These are phyloP conservation scores for Helobdella robusta DNA, from an alignment of 2,888 invertebrate genomes.

Conservation along the genomic window DNA sequence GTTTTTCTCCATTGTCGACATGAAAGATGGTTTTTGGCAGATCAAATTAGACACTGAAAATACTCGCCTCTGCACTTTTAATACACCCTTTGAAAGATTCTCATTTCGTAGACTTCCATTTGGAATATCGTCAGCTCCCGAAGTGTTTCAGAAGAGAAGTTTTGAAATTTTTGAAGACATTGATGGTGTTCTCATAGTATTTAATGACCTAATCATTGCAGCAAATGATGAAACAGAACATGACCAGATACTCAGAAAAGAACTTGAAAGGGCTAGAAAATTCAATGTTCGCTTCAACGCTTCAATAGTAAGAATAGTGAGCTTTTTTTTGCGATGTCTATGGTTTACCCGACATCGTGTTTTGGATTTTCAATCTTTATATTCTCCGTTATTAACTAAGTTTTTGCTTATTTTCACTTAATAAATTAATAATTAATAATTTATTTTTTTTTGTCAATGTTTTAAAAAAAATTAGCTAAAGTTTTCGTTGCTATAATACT, in stretches of 20 bases:
- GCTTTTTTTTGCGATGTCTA: too few relatives aligned
- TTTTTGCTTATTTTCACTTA: too few relatives aligned
- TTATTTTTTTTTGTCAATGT: too few relatives aligned
- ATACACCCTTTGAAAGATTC: conserved; percentile 32
- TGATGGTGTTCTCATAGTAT: conserved; percentile 22
- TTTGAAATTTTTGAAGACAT: conserved; percentile 29
- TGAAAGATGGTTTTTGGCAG: conserved; percentile 35
- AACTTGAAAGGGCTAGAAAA: conserved; percentile 28
- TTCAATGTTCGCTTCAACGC: conserved; percentile 31
- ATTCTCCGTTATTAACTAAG: too few relatives aligned
- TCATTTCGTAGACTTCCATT: conserved; percentile 32
- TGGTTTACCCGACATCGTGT: too few relatives aligned
- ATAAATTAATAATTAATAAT: too few relatives aligned
- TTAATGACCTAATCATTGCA: conserved; percentile 33
- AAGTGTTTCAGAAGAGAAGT: conserved; percentile 31
- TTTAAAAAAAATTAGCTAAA: too few relatives aligned
- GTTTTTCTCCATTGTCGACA: conserved; percentile 31
- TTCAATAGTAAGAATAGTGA: too few relatives aligned
- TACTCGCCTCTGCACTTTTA: conserved; percentile 34
- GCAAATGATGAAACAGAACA: conserved; percentile 29
- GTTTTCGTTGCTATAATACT: too few relatives aligned
- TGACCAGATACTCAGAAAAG: too few relatives aligned
- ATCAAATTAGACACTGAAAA: too few relatives aligned
- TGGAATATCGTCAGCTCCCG: conserved; percentile 31
- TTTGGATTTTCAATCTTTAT: too few relatives aligned